A percentile compares a stretch with the other conserved stretches of the same genome.
phyloP scores from a whole-genome alignment of 1,140 invertebrate genomes.

The Achatina immaculata region DNA sequence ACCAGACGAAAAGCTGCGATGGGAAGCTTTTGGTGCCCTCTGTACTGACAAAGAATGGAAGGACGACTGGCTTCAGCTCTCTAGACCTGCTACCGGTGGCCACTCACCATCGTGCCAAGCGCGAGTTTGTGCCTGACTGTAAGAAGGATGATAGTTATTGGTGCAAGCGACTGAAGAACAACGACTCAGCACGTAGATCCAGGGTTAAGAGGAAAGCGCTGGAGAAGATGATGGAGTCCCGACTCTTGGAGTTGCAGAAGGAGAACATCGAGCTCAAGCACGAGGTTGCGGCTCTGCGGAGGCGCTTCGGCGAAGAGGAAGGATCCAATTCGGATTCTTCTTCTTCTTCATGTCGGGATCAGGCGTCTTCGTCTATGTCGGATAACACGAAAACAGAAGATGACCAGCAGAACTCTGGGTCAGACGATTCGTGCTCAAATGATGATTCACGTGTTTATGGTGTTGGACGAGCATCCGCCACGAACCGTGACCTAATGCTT shows the following conservation, averaged over 20 bases:
- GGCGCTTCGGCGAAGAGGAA: conserved; percentile 15
- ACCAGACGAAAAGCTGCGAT: conserved; percentile 9
- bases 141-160: conserved; percentile 54
- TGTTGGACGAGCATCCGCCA: neutral
- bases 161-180: conserved; percentile 55
- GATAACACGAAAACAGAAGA: conserved; percentile 1
- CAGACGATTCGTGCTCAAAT: conserved; percentile 27
- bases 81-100: neutral
- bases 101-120: conserved; percentile 42
- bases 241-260: conserved; percentile 42
- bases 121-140: conserved; percentile 53
- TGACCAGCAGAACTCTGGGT: conserved; percentile 17
- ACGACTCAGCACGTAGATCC: conserved; percentile 52
- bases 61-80: neutral
- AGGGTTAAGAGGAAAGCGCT: conserved; percentile 51
- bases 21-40: neutral
- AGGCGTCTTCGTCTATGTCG: neutral
- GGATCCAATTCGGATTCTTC: neutral
- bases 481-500: neutral
- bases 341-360: neutral
- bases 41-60: neutral
- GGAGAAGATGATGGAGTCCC: conserved; percentile 48
- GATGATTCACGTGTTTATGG: neutral
- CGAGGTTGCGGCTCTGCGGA: conserved; percentile 44
- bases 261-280: conserved; percentile 50